Evolutionary conservation across 2,797 vertebrate species (phyloP).

Genomic region (Acanthurus lineatus): DNA sequence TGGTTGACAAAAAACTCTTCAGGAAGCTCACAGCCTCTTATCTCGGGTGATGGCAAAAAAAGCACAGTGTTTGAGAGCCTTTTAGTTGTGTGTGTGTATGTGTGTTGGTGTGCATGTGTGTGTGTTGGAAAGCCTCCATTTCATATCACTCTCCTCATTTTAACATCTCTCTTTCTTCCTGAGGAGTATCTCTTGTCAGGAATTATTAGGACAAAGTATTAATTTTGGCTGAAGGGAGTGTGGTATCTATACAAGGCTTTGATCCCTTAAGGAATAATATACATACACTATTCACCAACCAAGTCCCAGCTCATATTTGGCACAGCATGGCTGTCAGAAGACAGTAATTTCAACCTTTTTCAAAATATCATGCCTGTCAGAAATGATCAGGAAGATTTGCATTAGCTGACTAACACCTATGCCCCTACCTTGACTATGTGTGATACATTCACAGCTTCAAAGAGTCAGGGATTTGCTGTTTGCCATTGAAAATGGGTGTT

Average conservation of each 20-base stretch:
- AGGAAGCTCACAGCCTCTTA: slow-evolving; percentile 48
- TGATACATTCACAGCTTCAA: slow-evolving; percentile 45
- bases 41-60: slow-evolving; percentile 39
- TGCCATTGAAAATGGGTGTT: slow-evolving; percentile 26
- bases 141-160: slow-evolving; percentile 62
- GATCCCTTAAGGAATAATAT: slow-evolving; percentile 51
- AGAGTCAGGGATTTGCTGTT: slow-evolving; percentile 25
- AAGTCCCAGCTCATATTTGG: slow-evolving; percentile 54
- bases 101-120: slow-evolving; percentile 48
- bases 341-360: slow-evolving; percentile 69
- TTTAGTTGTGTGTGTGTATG: slow-evolving; percentile 47
- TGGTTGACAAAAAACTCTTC: slow-evolving; percentile 57
- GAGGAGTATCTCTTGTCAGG: slow-evolving; percentile 72
- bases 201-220: slow-evolving; percentile 70
- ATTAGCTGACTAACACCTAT: slow-evolving; percentile 65
- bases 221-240: slow-evolving; percentile 62
- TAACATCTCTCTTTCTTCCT: slow-evolving; percentile 55
- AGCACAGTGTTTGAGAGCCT: slow-evolving; percentile 48
- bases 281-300: slow-evolving; percentile 45
- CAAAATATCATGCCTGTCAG: slow-evolving; percentile 76
- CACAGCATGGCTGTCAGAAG: slow-evolving; percentile 66
- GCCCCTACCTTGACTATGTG: slow-evolving; percentile 54
- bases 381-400: slow-evolving; percentile 70
- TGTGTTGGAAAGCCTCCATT: slow-evolving; percentile 60
- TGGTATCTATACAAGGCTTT: slow-evolving; percentile 57